Evolutionary conservation across 2,113 vertebrate genomes (phyloP).

Genomic region (Mionectes macconnelli): DNA sequence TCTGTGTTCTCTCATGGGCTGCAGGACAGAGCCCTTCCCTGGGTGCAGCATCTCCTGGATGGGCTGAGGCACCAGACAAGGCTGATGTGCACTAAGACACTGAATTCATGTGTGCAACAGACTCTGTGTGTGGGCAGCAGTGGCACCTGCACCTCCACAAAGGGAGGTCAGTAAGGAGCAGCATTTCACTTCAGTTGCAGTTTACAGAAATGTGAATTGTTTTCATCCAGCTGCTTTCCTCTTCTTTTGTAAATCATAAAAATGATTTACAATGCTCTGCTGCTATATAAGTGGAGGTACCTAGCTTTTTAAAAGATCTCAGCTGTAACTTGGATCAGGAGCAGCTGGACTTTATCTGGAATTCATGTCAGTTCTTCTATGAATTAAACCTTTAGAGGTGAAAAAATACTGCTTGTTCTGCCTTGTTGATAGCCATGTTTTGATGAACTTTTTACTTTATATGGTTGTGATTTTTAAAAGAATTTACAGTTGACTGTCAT

Average conservation of each 20-base stretch:
- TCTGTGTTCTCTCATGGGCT: background rate
- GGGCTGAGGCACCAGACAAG: background rate
- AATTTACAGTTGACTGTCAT: background rate
- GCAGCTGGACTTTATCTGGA: background rate
- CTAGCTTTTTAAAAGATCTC: background rate
- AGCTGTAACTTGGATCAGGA: background rate
- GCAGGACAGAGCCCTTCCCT: background rate
- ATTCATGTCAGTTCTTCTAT: background rate
- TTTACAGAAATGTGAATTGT: background rate
- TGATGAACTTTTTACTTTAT: background rate
- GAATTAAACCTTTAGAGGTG: background rate
- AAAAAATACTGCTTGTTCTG: background rate
- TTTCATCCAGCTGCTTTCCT: background rate
- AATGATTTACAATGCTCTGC: background rate
- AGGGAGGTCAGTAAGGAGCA: background rate
- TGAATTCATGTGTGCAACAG: background rate
- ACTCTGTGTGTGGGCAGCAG: accelerated
- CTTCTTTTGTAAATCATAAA: background rate
- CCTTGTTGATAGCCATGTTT: background rate
- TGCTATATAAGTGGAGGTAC: background rate
- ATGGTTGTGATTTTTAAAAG: background rate
- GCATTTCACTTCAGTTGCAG: background rate
- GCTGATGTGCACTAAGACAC: background rate
- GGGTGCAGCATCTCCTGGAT: background rate
- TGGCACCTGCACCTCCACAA: background rate